These are phyloP conservation scores for Paracanthobrama guichenoti DNA, from an alignment of 2,113 vertebrate genomes.

Conservation along the genomic window DNA sequence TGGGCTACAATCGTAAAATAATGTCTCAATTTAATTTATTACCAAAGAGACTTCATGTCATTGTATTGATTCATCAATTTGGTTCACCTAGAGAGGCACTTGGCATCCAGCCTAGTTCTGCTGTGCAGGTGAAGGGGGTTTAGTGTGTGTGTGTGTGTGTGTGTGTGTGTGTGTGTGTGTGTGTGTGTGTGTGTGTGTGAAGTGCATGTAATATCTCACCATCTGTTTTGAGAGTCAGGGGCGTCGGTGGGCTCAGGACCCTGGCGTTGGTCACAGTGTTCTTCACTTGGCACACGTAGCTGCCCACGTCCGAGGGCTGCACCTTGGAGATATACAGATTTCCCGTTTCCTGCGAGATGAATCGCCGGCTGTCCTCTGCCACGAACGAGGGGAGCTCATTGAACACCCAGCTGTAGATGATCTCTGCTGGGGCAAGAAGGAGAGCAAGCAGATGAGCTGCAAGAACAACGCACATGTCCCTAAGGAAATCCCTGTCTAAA, in stretches of 20 bases:
- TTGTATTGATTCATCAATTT: conserved; percentile 37
- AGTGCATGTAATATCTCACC: conserved; percentile 76
- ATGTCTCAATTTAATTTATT: conserved; percentile 17
- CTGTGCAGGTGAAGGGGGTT: conserved; percentile 24
- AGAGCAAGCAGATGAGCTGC: conserved; percentile 37
- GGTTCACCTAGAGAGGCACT: neutral
- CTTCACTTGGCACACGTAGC: conserved; percentile 96
- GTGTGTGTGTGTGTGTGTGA: neutral
- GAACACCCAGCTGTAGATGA: conserved; percentile 97
- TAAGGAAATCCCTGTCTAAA: conserved; percentile 19
- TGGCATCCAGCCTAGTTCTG: conserved; percentile 20
- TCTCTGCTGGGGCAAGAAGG: conserved; percentile 77
- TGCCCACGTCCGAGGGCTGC: conserved; percentile 92
- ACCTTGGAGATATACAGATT: conserved; percentile 98
- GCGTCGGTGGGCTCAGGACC: conserved; percentile 93
- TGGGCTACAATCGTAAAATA: neutral
- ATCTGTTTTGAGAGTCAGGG: conserved; percentile 89
- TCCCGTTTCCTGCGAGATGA: conserved; percentile 95
- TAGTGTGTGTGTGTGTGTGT: neutral
- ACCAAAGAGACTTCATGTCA: conserved; percentile 7
- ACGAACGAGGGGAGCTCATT: conserved; percentile 97
- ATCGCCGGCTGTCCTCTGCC: conserved; percentile 92
- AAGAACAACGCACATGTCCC: neutral
- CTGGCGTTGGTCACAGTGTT: conserved; percentile 90
- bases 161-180: conserved; percentile 7